Conservation (phyloP, 2,888 invertebrate species). For the Drosophila diplacantha region DNA sequence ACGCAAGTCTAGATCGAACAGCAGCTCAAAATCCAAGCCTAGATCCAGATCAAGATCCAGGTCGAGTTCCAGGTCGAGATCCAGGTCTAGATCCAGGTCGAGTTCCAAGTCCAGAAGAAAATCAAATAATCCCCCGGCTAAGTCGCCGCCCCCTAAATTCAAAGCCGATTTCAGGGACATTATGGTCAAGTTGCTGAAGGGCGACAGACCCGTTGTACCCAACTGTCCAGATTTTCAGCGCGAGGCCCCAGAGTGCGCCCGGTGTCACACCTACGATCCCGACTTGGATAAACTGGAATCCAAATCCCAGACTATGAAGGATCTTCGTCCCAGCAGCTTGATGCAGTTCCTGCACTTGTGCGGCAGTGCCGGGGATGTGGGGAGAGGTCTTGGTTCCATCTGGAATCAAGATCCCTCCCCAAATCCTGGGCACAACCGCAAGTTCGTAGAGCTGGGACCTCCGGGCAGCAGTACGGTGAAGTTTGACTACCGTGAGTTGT, state of each 20-base stretch:
- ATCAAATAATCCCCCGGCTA: background rate
- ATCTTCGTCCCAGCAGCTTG: conserved; percentile 37
- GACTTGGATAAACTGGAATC: background rate
- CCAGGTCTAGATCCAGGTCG: background rate
- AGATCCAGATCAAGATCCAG: background rate
- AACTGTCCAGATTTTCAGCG: conserved; percentile 8
- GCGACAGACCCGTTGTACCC: conserved; percentile 8
- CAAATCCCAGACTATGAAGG: background rate
- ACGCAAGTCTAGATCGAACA: background rate
- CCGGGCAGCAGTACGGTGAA: background rate
- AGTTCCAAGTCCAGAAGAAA: background rate
- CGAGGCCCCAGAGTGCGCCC: conserved; percentile 3
- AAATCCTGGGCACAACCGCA: conserved; percentile 5
- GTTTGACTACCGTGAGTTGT: conserved; percentile 51
- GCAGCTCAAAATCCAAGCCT: background rate
- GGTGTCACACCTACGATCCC: conserved; percentile 8
- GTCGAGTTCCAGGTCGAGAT: background rate
- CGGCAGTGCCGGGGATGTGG: conserved; percentile 3
- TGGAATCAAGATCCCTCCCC: background rate
- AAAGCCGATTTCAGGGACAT: background rate
- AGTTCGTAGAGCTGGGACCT: conserved; percentile 30
- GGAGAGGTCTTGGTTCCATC: background rate
- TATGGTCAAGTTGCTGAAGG: conserved; percentile 2
- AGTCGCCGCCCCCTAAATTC: background rate
- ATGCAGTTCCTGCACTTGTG: conserved; percentile 19